Percentiles rank a stretch among this genome's conserved stretches.
Evolutionary conservation across 2,797 vertebrate species (phyloP).

Genomic region (Chaetodon trifasciatus): DNA sequence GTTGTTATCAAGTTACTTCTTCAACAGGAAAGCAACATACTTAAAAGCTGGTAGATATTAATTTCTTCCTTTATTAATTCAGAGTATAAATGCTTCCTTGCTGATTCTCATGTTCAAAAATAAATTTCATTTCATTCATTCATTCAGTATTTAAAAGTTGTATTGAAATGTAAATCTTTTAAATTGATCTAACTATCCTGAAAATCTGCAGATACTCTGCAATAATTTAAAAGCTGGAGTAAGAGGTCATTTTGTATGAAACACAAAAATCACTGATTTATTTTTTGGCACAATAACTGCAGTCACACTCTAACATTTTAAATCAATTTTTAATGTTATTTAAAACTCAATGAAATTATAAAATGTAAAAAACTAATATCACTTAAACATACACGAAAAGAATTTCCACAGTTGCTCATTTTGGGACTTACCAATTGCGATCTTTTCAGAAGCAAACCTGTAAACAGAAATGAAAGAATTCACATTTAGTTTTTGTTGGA

Average conservation of each 20-base stretch:
- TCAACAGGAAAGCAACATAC: not conserved
- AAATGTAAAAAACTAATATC: not conserved
- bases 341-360: not conserved
- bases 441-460: not conserved
- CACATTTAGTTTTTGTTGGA: not conserved
- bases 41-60: not conserved
- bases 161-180: slow-evolving; percentile 1
- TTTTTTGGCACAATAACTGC: not conserved
- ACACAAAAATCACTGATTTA: not conserved
- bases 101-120: too few relatives aligned
- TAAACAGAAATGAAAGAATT: not conserved
- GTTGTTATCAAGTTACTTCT: slow-evolving; percentile 7
- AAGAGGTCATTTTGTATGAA: not conserved
- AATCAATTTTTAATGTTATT: not conserved
- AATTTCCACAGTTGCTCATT: not conserved
- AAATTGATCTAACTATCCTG: not conserved
- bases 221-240: not conserved
- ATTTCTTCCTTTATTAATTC: not conserved
- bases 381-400: not conserved
- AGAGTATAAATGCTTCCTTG: not conserved
- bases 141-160: not conserved
- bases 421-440: not conserved
- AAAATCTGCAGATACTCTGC: not conserved
- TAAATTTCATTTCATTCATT: too few relatives aligned
- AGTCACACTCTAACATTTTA: not conserved